Conservation (phyloP, 2,113 vertebrate species). For the Isichthys henryi region DNA sequence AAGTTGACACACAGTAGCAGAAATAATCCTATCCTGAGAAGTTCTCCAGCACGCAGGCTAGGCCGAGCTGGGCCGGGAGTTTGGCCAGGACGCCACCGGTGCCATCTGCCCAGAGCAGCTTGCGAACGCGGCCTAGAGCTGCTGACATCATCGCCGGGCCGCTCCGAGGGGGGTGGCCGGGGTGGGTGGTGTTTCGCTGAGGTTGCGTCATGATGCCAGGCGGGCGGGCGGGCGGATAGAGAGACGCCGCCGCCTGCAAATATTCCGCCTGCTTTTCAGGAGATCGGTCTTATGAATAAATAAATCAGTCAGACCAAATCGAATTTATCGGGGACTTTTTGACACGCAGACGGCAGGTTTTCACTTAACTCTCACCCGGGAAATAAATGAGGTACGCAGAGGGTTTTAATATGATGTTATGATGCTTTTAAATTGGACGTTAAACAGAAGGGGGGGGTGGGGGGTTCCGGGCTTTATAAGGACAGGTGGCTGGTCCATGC, state of each 20-base stretch:
- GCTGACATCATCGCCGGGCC: neutral
- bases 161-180: neutral
- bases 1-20: neutral
- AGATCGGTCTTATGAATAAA: neutral
- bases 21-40: neutral
- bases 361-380: neutral
- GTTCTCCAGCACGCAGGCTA: neutral
- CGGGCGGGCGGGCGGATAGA: neutral
- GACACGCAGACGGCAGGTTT: neutral
- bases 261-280: neutral
- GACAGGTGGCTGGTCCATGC: neutral
- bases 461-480: neutral
- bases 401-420: neutral
- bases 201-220: neutral
- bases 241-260: neutral
- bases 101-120: constrained; percentile 6
- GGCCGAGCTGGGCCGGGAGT: neutral
- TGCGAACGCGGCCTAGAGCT: neutral
- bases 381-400: neutral
- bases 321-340: neutral
- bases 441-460: neutral
- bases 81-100: neutral
- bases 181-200: neutral
- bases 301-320: neutral
- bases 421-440: neutral